Base-by-base conservation (phyloP, 2,888 invertebrate genomes). In the Aradus depressus region DNA sequence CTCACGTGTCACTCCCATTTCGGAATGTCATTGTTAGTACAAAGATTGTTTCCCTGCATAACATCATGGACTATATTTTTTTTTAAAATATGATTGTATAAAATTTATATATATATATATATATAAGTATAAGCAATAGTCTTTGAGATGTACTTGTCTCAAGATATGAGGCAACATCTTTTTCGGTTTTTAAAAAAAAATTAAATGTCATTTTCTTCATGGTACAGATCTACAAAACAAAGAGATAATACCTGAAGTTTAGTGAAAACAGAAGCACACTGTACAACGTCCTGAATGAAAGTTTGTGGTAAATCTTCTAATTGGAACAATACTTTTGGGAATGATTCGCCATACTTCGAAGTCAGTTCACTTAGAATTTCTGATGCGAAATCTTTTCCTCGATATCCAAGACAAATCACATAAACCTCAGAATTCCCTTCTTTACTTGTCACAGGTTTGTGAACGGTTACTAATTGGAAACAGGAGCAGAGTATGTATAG, bases 361-460 rank as follows among this genome's bases (percentile, higher is more conserved):
- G n/a, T n/a, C n/a, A n/a, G n/a, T n/a, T 14, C 12, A 2, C 43
- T 31, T 28, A 50, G 32, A 32, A 41, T 18, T 21, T 21, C 14
- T 12, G 4, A n/a, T 4, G 32, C 22, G 3, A 23, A 35, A 3
- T 51, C 44, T 28, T 35, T 51, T 14, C 52, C 52, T 2, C 8
- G 4, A 43, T 75, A 85, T 19, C 72, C 70, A 22, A 79, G 65
- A 61, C 85, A 87, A 23, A 95, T 71, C 0, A 91, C 75, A 64
- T 96, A 96, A 0, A 87, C 78, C 69, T 96, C 96, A 0, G 95
- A 95, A 68, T 96, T 96, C 5, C 95, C 95, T 63, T 85, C 82
- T 64, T 90, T 88, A n/a, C 95, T 95, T 0, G 89, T 87, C 1
- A 80, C 81, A 0, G 96, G 95, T 66, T 96, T 96, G 64, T 81